Base-by-base conservation (phyloP, 2,888 invertebrate species). In the Cacoxenus indagator region DNA sequence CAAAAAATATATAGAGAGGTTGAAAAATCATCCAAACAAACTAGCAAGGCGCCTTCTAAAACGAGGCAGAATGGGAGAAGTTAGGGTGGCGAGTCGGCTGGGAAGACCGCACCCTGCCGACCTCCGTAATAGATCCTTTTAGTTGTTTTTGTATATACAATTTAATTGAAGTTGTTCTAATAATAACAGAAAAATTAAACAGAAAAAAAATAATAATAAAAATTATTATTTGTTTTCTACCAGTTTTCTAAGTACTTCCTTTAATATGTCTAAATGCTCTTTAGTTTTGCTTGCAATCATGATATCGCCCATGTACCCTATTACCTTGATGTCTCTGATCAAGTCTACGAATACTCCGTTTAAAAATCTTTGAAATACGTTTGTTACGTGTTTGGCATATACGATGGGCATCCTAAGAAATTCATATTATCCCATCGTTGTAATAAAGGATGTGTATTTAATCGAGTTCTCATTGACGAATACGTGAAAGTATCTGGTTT, bases 301-400 rank as follows among this genome's bases (percentile, higher is more conserved):
- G 9, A 81, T 70, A 69, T 82, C 78, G 64, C 80, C 81, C 67
- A 80, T 73, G 68, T 79, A 78, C 24, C 78, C 69, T 1, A 72
- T 48, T 14, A 77, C 51, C 57, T 70, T 70, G 6, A 71, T 72
- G 0, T 67, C 9, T 24, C 64, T 45, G 45, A 76, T 65, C 17
- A 72, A 68, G 27, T 73, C 67, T 27, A 75, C 72, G n/a, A n/a
- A n/a, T n/a, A n/a, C n/a, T n/a, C 68, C 43, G 51, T 69, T 64
- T 37, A 77, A 73, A 45, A 70, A 51, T 64, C 55, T 31, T 29
- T 68, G 59, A 31, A 65, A 68, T 9, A 74, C 68, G 65, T 75
- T 70, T 1, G 76, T 70, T 26, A 69, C 72, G 59, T 75, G 74
- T 45, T 67, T n/a, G n/a, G n/a, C n/a, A n/a, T n/a, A n/a, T n/a